Evolutionary conservation across 2,797 vertebrate genomes (phyloP).

Genomic region (Coccyzus lansbergi): DNA sequence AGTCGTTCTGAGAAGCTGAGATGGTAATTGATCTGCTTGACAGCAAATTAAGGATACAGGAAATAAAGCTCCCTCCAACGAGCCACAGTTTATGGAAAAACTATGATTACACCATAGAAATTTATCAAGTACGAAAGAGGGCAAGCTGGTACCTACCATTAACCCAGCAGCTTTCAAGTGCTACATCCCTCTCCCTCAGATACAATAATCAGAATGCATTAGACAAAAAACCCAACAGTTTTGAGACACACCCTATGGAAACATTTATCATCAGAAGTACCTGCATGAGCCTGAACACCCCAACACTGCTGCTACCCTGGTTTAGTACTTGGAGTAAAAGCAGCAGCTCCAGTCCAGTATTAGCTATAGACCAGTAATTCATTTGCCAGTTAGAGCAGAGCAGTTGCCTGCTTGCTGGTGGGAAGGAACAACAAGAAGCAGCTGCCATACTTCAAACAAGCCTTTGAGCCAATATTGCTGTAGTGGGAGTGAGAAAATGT

Average conservation of each 20-base stretch:
- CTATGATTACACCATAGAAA: not conserved
- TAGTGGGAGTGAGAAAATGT: not conserved
- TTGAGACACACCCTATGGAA: not conserved
- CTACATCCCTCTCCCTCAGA: not conserved
- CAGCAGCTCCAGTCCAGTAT: accelerated
- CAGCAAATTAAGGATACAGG: not conserved
- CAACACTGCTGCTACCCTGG: accelerated
- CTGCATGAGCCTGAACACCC: not conserved
- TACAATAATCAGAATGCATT: not conserved
- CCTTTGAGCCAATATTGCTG: not conserved
- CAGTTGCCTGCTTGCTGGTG: too few species aligned
- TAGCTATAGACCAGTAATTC: not conserved
- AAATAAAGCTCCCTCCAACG: not conserved
- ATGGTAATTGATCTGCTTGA: not conserved
- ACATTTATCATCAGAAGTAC: not conserved
- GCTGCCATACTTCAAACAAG: not conserved
- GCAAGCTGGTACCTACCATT: not conserved
- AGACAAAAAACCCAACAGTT: not conserved
- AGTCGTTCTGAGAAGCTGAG: not conserved
- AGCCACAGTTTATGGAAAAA: not conserved
- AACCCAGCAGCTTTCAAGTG: not conserved
- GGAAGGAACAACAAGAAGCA: not conserved
- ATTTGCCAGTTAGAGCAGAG: accelerated
- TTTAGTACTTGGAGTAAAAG: accelerated
- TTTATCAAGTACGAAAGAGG: not conserved